Evolutionary conservation across 2,113 vertebrate genomes (phyloP), one percentile per base, ranked within the genome.

Genomic region (Oryzias javanicus): DNA sequence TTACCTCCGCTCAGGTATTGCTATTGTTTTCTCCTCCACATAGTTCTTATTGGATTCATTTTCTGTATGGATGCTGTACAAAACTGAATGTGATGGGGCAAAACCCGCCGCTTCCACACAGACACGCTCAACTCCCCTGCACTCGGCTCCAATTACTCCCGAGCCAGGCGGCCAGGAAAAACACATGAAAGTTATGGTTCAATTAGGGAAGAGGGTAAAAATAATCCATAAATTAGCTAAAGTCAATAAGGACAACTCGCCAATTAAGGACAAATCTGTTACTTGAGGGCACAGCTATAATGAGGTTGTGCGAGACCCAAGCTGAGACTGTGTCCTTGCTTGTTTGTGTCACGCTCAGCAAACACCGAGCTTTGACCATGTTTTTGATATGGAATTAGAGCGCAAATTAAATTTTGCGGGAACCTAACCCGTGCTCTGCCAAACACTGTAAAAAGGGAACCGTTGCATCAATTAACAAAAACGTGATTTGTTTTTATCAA

Each of bases 181-280:
- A 84, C 74, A 67, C 72, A 79, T 70, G 70, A 76, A 86, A 89
- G 83, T 83, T 86, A 87, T 84, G 64, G 81, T 82, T 83, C 85
- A 86, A 87, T 90, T 87, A 90, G 65, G 55, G 52, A 45, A 74
- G 60, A 69, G 82, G 77, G 72, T 81, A 86, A 89, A 89, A 91
- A 88, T 86, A 86, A 86, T 90, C 82, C 81, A 85, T 84, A 82
- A 91, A 91, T 88, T 89, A 91, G 83, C 81, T 81, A 69, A 88
- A 91, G 89, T 88, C 86, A 89, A 88, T 90, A 86, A 89, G 87
- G 86, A 87, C 82, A 88, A 83, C 69, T 85, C 71, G 58, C 67
- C 82, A 88, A 89, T 90, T 87, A 88, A 80, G 81, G 79, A 80
- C 72, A 82, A 88, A 84, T 85, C 60, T 86, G 86, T 85, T 82